Evolutionary conservation across 2,797 vertebrate species (phyloP), one percentile per base, ranked within the genome.

Genomic region (Jordanella pulchra): DNA sequence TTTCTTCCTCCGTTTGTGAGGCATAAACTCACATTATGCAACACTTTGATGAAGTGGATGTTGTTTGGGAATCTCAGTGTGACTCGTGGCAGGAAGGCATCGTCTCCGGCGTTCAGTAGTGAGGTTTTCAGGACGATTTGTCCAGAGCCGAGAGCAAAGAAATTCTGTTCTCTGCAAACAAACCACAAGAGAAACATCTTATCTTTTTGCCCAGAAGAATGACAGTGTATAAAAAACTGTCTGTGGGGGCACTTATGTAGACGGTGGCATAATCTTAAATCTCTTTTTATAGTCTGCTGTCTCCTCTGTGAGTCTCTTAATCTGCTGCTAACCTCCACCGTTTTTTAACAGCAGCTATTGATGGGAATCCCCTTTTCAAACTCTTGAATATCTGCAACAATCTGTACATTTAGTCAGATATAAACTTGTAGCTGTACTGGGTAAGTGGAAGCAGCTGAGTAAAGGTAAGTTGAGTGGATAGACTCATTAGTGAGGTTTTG

Each of bases 1-100:
- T 47, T 58, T 60, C 27, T 15, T 27, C 44, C 17, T 25, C 15
- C 27, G 5, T 42, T 30, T 28, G 61, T 21, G 7, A 13, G n/a
- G 42, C 39, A 13, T 64, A 0, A 64, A 89, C 91, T 89, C 78
- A 92, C 91, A 1, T 88, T 87, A 54, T 89, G 81, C 39, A 92
- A 80, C 45, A 97, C 92, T 93, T 96, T 96, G 76, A 96, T 94
- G 88, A 96, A 97, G 76, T 97, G 96, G 86, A 99, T 92, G 71
- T 94, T 95, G 71, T 86, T 85, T 21, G 97, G 97, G 63, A 99
- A 95, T 0, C 74, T 86, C 76, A 98, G 80, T 7, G 87, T 93
- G 56, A 99, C 90, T 44, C 90, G 86, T 0, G 97, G 95, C 75
- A 96, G 93, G 73, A 97, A 98, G 0, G 97, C 97, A 15, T 98